A percentile compares a stretch with the other conserved stretches of the same genome.
Conservation (phyloP, 2,113 vertebrate genomes). For the Plecotus auritus region DNA sequence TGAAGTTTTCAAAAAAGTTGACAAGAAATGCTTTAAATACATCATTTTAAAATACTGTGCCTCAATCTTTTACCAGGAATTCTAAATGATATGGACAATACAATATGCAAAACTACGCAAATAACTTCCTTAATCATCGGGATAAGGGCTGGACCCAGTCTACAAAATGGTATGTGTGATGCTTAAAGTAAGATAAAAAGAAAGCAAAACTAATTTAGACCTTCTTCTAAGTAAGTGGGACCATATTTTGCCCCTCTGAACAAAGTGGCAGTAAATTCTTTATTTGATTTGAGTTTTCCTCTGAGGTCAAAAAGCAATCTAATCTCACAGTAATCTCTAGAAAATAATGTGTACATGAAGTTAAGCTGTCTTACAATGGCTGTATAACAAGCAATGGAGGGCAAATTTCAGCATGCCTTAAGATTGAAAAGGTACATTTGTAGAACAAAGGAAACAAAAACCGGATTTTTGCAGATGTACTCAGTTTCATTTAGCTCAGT, state of each 20-base stretch:
- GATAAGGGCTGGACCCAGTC: neutral
- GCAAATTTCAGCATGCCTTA: neutral
- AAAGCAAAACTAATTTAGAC: neutral
- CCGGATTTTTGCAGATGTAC: neutral
- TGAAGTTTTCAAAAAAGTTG: neutral
- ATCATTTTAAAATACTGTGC: neutral
- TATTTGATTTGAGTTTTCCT: neutral
- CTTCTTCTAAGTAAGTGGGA: neutral
- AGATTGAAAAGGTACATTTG: neutral
- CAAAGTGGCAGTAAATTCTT: neutral
- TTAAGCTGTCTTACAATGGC: neutral
- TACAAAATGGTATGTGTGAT: neutral
- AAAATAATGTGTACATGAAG: neutral
- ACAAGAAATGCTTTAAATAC: neutral
- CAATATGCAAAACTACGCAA: neutral
- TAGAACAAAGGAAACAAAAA: constrained; percentile 1
- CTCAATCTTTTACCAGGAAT: neutral
- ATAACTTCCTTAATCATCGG: neutral
- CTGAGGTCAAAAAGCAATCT: neutral
- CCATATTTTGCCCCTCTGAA: neutral
- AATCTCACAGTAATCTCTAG: neutral
- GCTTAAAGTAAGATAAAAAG: neutral
- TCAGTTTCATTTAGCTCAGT: neutral
- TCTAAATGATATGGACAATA: neutral
- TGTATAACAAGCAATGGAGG: neutral